A percentile compares a stretch with the other conserved stretches of the same genome.
These are phyloP conservation scores for Brachyrhaphis roseni DNA, from an alignment of 2,797 vertebrate species.

Conservation along the genomic window DNA sequence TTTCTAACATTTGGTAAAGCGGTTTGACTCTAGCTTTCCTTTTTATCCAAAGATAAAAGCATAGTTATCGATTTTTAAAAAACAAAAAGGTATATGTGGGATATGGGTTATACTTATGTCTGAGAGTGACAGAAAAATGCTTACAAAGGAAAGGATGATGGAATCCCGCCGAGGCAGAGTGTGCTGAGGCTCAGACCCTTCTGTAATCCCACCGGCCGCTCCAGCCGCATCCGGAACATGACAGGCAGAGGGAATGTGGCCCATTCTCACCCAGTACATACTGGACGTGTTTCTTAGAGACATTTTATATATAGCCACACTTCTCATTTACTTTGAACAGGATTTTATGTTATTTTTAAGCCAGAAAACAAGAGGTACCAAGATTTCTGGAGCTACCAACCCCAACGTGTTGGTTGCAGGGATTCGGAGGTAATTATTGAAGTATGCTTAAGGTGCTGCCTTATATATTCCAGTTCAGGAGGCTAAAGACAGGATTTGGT, in stretches of 20 bases:
- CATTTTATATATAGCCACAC: background rate
- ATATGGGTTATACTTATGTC: constrained; percentile 5
- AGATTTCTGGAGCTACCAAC: background rate
- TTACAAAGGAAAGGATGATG: constrained; percentile 49
- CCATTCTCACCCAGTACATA: background rate
- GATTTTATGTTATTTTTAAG: background rate
- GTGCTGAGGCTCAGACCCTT: constrained; percentile 31
- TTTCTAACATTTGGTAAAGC: constrained; percentile 2
- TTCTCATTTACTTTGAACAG: background rate
- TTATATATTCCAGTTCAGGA: background rate
- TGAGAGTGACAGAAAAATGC: constrained; percentile 45
- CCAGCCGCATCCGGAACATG: constrained; percentile 11
- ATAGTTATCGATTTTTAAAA: constrained; percentile 1
- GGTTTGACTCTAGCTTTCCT: background rate
- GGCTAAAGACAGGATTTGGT: background rate
- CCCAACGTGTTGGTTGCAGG: background rate
- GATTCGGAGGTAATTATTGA: background rate
- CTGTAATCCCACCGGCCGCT: constrained; percentile 42
- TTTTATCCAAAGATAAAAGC: constrained; percentile 5
- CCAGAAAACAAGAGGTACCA: background rate
- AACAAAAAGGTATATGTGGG: background rate
- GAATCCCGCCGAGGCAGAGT: constrained; percentile 54
- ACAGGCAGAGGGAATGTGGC: constrained; percentile 1
- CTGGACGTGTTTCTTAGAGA: background rate
- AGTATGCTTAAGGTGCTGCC: background rate